Conservation (phyloP, 2,888 invertebrate genomes). For the Cheilosia urbana region DNA sequence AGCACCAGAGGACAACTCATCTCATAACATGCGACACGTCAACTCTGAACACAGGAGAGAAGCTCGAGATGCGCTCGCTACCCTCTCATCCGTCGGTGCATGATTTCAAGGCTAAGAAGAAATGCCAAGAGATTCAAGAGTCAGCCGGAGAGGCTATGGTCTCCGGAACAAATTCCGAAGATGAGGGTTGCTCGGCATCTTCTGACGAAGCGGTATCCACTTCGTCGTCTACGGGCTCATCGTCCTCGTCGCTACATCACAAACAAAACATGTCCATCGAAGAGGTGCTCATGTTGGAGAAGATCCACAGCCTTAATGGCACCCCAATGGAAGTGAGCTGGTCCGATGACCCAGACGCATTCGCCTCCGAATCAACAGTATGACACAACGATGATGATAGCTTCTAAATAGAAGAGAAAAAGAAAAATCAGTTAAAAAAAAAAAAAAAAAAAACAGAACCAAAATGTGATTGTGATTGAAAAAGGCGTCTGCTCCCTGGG, state of each 20-base stretch:
- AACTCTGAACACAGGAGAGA: slow-evolving; percentile 79
- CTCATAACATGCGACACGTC: slow-evolving; percentile 82
- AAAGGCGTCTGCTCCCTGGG: slow-evolving; percentile 71
- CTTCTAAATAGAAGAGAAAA: slow-evolving; percentile 80
- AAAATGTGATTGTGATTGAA: slow-evolving; percentile 76
- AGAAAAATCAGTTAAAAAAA: slow-evolving; percentile 61
- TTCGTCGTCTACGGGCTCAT: slow-evolving; percentile 84
- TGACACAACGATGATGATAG: slow-evolving; percentile 84
- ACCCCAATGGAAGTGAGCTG: slow-evolving; percentile 84
- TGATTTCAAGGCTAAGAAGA: slow-evolving; percentile 81
- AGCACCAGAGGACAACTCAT: slow-evolving; percentile 76
- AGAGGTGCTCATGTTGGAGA: slow-evolving; percentile 81
- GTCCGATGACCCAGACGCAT: slow-evolving; percentile 83
- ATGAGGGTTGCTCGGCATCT: slow-evolving; percentile 85
- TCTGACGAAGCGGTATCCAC: slow-evolving; percentile 84
- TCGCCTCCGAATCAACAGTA: slow-evolving; percentile 79
- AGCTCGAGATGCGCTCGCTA: slow-evolving; percentile 79
- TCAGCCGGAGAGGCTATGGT: slow-evolving; percentile 88
- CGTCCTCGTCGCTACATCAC: slow-evolving; percentile 80
- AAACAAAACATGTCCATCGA: slow-evolving; percentile 79
- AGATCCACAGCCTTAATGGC: slow-evolving; percentile 83
- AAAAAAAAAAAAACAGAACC: slow-evolving; percentile 66
- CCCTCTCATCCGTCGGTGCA: slow-evolving; percentile 81
- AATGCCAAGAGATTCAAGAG: slow-evolving; percentile 85
- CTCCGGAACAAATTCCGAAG: slow-evolving; percentile 87